phyloP scores from a whole-genome alignment of 2,888 invertebrate genomes.

The Hedychridium roseum region DNA sequence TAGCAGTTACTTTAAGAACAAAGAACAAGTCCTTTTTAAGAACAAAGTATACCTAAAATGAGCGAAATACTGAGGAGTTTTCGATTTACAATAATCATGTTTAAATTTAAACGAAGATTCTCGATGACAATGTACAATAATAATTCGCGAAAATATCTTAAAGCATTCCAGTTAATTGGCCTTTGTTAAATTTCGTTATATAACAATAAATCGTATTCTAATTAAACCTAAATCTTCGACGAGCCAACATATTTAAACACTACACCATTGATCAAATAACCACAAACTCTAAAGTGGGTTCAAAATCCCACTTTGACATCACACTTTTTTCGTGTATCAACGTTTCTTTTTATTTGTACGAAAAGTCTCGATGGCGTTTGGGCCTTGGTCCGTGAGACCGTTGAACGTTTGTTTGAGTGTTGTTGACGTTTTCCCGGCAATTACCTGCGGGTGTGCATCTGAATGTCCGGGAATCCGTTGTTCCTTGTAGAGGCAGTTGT shows the following conservation, averaged over 20 bases:
- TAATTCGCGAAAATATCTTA: too few species aligned
- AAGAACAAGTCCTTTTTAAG: too few species aligned
- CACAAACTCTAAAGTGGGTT: not conserved
- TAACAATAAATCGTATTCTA: not conserved
- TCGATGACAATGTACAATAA: too few species aligned
- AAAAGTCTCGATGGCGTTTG: not conserved
- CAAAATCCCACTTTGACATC: not conserved
- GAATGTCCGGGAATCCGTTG: not conserved
- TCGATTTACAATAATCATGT: too few species aligned
- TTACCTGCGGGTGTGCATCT: not conserved
- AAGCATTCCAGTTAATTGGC: too few species aligned
- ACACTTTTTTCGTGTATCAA: not conserved
- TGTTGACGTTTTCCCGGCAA: not conserved
- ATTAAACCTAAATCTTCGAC: not conserved
- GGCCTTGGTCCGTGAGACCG: not conserved
- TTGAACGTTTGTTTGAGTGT: not conserved
- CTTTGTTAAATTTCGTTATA: too few species aligned
- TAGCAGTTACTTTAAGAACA: too few species aligned
- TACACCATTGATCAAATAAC: not conserved
- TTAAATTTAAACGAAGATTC: too few species aligned
- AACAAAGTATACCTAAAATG: too few species aligned
- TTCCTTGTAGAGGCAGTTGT: not conserved
- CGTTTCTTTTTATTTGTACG: not conserved
- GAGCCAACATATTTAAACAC: not conserved
- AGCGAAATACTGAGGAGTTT: too few species aligned